phyloP scores from a whole-genome alignment of 2,113 vertebrate species.

The Oplegnathus fasciatus region DNA sequence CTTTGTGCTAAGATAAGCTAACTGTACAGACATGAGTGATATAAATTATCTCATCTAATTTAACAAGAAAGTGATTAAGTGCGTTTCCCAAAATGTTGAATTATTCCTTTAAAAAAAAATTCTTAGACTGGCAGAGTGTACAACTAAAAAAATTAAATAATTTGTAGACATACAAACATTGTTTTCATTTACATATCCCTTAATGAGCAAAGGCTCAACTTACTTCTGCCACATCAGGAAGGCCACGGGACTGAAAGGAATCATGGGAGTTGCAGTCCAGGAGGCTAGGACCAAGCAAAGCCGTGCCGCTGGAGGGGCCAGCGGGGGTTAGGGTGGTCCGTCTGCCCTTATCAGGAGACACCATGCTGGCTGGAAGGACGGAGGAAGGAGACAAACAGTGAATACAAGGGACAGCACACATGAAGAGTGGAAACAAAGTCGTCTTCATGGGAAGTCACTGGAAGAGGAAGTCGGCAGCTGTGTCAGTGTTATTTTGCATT shows the following conservation, averaged over 20 bases:
- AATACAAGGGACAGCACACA: slow-evolving; percentile 1
- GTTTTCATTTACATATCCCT: not conserved
- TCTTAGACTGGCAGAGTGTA: no score
- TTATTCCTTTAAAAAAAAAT: no score
- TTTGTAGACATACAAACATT: not conserved
- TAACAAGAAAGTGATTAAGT: no score
- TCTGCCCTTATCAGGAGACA: slow-evolving; percentile 94
- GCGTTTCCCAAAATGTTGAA: no score
- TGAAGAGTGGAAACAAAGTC: not conserved
- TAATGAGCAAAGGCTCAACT: slow-evolving; percentile 21
- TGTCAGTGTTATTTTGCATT: not conserved
- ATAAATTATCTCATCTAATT: no score
- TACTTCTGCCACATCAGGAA: slow-evolving; percentile 95
- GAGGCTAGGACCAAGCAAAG: slow-evolving; percentile 93
- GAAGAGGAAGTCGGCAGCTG: not conserved
- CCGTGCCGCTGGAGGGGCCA: slow-evolving; percentile 90
- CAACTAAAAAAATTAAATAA: no score
- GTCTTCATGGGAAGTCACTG: not conserved
- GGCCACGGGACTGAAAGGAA: slow-evolving; percentile 94
- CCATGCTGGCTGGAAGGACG: slow-evolving; percentile 90
- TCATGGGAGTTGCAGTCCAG: slow-evolving; percentile 97
- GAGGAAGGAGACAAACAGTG: slow-evolving; percentile 2
- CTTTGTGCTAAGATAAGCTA: no score
- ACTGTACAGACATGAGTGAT: no score
- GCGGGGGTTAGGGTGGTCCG: slow-evolving; percentile 88